A percentile compares a stretch with the other conserved stretches of the same genome.
phyloP scores from a whole-genome alignment of 2,888 invertebrate genomes.

The Muschampia plurimacula region DNA sequence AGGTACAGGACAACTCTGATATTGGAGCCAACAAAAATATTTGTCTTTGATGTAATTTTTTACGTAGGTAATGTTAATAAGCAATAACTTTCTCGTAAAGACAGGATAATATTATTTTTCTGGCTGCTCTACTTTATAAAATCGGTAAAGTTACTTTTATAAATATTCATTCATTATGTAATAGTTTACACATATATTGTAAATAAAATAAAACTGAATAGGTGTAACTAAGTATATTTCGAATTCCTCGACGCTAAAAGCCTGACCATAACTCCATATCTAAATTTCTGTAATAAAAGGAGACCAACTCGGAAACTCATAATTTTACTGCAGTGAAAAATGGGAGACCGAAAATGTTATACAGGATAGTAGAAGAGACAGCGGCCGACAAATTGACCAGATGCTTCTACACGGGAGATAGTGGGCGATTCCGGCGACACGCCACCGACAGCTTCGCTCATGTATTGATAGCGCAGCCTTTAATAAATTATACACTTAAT shows the following conservation, averaged over 20 bases:
- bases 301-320: conserved; percentile 75
- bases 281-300: conserved; percentile 82
- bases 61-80: too few relatives aligned
- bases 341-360: conserved; percentile 72
- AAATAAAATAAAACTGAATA: not conserved
- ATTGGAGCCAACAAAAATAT: not conserved
- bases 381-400: conserved; percentile 72
- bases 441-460: conserved; percentile 44
- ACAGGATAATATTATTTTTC: too few relatives aligned
- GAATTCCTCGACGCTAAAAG: conserved; percentile 65
- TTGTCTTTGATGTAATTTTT: too few relatives aligned
- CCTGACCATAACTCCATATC: conserved; percentile 75
- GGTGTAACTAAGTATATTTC: not conserved
- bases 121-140: too few relatives aligned
- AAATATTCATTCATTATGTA: too few relatives aligned
- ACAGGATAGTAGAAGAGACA: conserved; percentile 63
- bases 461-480: conserved; percentile 59
- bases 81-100: too few relatives aligned
- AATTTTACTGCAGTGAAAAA: conserved; percentile 73
- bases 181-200: too few relatives aligned
- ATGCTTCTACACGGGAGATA: conserved; percentile 65
- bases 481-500: conserved; percentile 73
- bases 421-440: conserved; percentile 56
- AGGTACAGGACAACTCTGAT: not conserved
- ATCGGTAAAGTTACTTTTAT: too few relatives aligned